Evolutionary conservation across 2,888 invertebrate species (phyloP).

Genomic region (Cerastis rubricosa): DNA sequence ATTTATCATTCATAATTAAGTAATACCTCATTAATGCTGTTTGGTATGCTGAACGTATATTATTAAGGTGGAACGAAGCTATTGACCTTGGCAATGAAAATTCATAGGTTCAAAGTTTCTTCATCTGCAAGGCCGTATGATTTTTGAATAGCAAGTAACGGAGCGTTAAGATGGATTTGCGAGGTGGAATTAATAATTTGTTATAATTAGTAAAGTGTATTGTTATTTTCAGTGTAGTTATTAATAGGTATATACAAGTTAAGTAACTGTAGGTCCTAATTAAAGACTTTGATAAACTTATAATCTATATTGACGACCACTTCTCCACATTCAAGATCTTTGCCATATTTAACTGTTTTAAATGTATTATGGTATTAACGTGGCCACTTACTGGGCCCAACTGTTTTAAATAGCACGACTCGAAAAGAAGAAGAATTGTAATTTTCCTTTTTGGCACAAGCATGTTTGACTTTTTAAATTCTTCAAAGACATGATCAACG

Average conservation of each 20-base stretch:
- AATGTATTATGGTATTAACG: not conserved
- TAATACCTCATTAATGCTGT: slow-evolving; percentile 35
- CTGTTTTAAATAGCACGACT: not conserved
- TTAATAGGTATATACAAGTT: not conserved
- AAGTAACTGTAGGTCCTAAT: not conserved
- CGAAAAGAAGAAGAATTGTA: not conserved
- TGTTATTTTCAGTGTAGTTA: not conserved
- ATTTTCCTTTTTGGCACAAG: not conserved
- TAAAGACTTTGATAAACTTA: not conserved
- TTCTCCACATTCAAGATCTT: not conserved
- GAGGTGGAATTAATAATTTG: not conserved
- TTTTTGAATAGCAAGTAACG: slow-evolving; percentile 55
- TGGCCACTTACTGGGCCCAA: not conserved
- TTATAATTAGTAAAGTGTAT: not conserved
- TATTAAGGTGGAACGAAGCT: slow-evolving; percentile 52
- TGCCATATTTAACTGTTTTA: not conserved
- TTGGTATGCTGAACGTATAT: slow-evolving; percentile 37
- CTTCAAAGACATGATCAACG: not conserved
- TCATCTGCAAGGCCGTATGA: slow-evolving; percentile 72
- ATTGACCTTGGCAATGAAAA: slow-evolving; percentile 76
- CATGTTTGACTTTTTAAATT: not conserved
- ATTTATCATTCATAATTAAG: slow-evolving; percentile 52
- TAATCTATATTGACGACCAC: not conserved
- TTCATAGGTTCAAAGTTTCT: slow-evolving; percentile 77
- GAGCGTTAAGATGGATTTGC: slow-evolving; percentile 20